phyloP scores from a whole-genome alignment of 2,888 invertebrate species.

The Mythimna impura region DNA sequence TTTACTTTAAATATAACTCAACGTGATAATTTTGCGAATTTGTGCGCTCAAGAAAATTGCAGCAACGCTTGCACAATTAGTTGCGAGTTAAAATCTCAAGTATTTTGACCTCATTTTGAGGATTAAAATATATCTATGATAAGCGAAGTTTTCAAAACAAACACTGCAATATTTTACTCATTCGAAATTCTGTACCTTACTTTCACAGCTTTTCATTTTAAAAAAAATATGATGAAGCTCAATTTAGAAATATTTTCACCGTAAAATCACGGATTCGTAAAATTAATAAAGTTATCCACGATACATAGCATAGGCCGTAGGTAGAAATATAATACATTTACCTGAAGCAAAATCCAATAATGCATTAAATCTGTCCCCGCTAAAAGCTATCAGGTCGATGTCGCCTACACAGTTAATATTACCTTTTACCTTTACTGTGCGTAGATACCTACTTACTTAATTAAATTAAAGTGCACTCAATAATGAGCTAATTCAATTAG shows the following conservation, averaged over 20 bases:
- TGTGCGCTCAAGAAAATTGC: slow-evolving; percentile 51
- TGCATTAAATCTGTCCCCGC: slow-evolving; percentile 25
- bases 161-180: slow-evolving; percentile 5
- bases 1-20: slow-evolving; percentile 57
- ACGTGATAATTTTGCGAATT: slow-evolving; percentile 55
- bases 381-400: slow-evolving; percentile 43
- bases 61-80: slow-evolving; percentile 54
- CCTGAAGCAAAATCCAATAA: slow-evolving; percentile 37
- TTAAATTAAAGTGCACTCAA: slow-evolving; percentile 73
- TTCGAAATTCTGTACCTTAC: not conserved
- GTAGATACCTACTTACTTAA: slow-evolving; percentile 57
- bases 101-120: slow-evolving; percentile 38
- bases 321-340: slow-evolving; percentile 17
- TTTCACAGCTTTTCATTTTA: not conserved
- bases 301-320: not conserved
- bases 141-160: slow-evolving; percentile 13
- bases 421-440: slow-evolving; percentile 20
- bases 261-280: not conserved
- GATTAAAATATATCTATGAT: slow-evolving; percentile 36
- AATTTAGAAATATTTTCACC: not conserved
- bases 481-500: slow-evolving; percentile 73
- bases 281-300: slow-evolving; percentile 26
- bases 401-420: slow-evolving; percentile 22
- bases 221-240: not conserved
- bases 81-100: slow-evolving; percentile 43